phyloP scores from a whole-genome alignment of 2,113 vertebrate genomes.

The Benitochromis conjunctus region DNA sequence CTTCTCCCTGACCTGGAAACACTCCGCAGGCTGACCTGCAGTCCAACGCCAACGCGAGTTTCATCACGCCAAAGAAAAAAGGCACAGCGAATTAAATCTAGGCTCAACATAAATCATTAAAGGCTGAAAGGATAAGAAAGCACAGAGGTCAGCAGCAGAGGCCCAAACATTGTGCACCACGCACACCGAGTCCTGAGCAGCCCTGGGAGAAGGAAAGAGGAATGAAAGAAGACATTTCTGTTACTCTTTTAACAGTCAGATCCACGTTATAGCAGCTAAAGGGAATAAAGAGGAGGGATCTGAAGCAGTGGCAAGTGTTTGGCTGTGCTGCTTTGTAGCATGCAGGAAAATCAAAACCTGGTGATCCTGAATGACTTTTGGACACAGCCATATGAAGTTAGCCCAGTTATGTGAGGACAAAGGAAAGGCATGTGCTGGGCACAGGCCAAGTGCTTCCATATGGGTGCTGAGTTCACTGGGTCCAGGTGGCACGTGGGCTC shows the following conservation, averaged over 20 bases:
- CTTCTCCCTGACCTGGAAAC: conserved; percentile 72
- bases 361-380: conserved; percentile 40
- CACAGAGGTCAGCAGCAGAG: conserved; percentile 12
- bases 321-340: background rate
- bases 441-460: conserved; percentile 72
- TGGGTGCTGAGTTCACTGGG: conserved; percentile 69
- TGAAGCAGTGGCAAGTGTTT: background rate
- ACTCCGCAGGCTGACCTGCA: conserved; percentile 58
- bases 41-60: conserved; percentile 4
- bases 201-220: background rate
- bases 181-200: background rate
- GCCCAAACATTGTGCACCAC: background rate
- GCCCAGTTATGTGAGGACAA: conserved; percentile 73
- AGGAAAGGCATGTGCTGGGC: conserved; percentile 67
- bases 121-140: conserved; percentile 32
- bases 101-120: conserved; percentile 55
- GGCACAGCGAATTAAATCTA: conserved; percentile 12
- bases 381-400: conserved; percentile 37
- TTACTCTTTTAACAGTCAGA: background rate
- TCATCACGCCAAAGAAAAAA: conserved; percentile 16
- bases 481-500: conserved; percentile 61
- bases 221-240: background rate
- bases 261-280: background rate
- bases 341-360: conserved; percentile 14
- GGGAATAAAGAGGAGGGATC: background rate